Evolutionary conservation across 2,888 invertebrate genomes (phyloP), one percentile per base, ranked within the genome.

Genomic region (Drosophila subquinaria): DNA sequence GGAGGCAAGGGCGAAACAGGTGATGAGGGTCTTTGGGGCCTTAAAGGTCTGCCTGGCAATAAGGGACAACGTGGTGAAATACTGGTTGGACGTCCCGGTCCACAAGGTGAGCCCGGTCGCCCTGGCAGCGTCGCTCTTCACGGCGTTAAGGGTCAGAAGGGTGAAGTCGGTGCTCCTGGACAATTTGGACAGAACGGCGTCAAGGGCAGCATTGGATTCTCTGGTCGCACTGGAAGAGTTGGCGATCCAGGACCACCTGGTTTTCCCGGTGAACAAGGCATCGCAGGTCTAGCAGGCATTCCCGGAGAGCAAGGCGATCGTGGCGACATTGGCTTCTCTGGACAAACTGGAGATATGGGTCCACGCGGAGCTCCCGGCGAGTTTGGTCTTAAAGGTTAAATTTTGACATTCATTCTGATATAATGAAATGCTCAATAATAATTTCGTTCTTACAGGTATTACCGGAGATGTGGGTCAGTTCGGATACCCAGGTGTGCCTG

Each of bases 1-100:
- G 96, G 96, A 23, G 84, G 89, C n/a, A 94, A 94, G 52, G 96
- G 96, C 52, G 43, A 10, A 0, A 81, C 66, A 0, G 96, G 96
- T 30, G 93, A 94, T 57, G 83, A 91, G 33, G 96, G 96, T 10
- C 92, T 93, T 3, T 93, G 92, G 35, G 96, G 96, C 30, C 83
- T 92, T 2, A 92, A 92, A 82, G 96, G 96, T 35, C 85, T 95
- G 48, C 93, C 95, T 35, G 96, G 95, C 5, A 91, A 88, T 69
- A 92, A 92, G 65, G 93, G 93, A 30, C 88, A 92, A 47, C 86
- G 88, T 4, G 94, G 94, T 23, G 93, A 94, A 40, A 82, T 84
- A 40, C 33, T 90, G 6, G 56, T 79, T 36, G 95, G 94, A 33
- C 82, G 90, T 4, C 70, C 81, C 0, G 93, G 93, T 15, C 55